These are phyloP conservation scores for Labia minor DNA, from an alignment of 2,888 invertebrate species.

Conservation along the genomic window DNA sequence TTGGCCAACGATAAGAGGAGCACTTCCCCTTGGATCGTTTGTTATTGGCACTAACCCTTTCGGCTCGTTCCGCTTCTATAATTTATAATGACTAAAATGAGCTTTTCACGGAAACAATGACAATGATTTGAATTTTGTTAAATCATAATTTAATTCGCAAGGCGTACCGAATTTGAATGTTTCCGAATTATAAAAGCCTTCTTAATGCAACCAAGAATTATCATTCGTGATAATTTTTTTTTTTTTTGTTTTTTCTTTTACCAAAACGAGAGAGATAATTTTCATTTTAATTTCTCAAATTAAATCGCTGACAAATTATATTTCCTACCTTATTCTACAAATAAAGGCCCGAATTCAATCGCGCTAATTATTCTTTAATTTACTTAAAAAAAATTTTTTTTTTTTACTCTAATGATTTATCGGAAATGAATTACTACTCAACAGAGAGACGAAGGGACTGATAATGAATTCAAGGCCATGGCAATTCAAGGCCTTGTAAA, in stretches of 20 bases:
- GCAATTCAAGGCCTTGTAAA: too few species aligned
- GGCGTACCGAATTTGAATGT: background rate
- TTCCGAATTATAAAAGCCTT: background rate
- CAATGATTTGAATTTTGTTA: constrained; percentile 5
- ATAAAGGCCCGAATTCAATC: background rate
- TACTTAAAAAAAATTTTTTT: too few species aligned
- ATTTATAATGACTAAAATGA: constrained; percentile 5
- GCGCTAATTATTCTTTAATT: background rate
- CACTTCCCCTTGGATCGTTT: background rate
- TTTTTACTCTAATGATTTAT: too few species aligned
- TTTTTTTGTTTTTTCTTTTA: too few species aligned
- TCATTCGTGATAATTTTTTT: too few species aligned
- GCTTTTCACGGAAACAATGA: background rate
- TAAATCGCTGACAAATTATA: background rate
- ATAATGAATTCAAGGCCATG: too few species aligned
- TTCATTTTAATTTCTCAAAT: background rate
- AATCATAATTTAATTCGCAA: background rate
- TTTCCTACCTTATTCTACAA: background rate
- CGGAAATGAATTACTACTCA: too few species aligned
- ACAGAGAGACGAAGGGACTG: too few species aligned
- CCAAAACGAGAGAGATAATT: background rate
- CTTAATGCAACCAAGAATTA: background rate
- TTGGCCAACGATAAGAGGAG: background rate
- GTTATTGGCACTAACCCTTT: background rate
- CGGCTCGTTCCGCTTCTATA: background rate